phyloP scores from a whole-genome alignment of 2,113 vertebrate genomes.

The Laticauda laticaudata region DNA sequence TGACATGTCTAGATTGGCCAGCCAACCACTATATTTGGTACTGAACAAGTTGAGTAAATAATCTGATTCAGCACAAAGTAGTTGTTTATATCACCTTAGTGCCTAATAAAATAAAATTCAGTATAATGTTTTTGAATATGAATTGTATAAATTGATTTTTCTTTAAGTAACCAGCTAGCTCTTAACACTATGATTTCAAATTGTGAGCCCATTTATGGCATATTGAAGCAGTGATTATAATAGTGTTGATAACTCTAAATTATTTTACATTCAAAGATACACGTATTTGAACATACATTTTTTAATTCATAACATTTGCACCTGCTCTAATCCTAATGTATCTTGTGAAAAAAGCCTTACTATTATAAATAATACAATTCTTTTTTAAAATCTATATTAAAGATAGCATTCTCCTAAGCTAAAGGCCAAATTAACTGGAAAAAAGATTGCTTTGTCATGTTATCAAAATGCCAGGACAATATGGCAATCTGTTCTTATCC shows the following conservation, averaged over 20 bases:
- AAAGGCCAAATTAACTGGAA: not conserved
- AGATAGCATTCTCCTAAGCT: not conserved
- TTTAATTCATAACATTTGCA: not conserved
- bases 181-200: not conserved
- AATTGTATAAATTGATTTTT: not conserved
- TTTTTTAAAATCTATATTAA: not conserved
- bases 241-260: not conserved
- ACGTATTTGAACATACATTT: not conserved
- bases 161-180: not conserved
- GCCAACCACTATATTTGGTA: not conserved
- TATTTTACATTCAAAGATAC: not conserved
- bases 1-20: not conserved
- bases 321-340: not conserved
- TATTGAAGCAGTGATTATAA: not conserved
- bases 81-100: not conserved
- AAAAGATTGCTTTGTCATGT: not conserved
- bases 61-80: not conserved
- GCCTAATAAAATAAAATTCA: not conserved
- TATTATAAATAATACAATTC: not conserved
- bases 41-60: not conserved
- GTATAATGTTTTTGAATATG: not conserved
- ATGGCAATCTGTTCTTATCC: not conserved
- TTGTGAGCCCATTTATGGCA: not conserved
- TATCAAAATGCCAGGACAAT: not conserved
- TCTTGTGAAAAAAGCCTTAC: not conserved